These are phyloP conservation scores for Saccostrea cuccullata DNA, from an alignment of 1,140 invertebrate species.

Conservation along the genomic window DNA sequence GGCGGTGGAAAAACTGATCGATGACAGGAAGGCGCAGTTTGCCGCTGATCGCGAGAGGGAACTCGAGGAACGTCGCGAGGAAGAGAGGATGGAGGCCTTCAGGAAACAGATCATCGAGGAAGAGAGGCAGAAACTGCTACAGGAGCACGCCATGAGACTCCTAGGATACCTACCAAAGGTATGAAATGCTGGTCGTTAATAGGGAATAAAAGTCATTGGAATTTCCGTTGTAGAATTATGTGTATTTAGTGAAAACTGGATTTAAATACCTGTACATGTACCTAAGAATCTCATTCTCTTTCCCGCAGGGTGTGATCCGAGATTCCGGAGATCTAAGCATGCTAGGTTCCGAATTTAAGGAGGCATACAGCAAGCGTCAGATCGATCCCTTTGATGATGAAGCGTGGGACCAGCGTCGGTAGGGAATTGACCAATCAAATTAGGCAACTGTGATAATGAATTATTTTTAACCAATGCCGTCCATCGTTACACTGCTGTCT, in stretches of 20 bases:
- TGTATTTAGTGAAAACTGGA: too few relatives aligned
- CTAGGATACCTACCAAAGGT: constrained; percentile 78
- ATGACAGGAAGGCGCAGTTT: constrained; percentile 73
- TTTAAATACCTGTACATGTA: too few relatives aligned
- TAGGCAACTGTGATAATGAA: constrained; percentile 24
- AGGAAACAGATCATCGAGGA: constrained; percentile 78
- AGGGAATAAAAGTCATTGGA: too few relatives aligned
- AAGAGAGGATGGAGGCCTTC: constrained; percentile 74
- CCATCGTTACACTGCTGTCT: neutral
- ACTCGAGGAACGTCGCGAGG: constrained; percentile 67
- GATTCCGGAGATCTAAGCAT: constrained; percentile 74
- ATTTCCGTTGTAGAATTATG: too few relatives aligned
- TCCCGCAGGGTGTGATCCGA: constrained; percentile 76
- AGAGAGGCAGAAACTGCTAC: constrained; percentile 77
- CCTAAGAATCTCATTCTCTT: constrained; percentile 5
- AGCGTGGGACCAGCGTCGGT: constrained; percentile 66
- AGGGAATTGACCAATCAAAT: neutral
- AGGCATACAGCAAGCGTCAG: constrained; percentile 69
- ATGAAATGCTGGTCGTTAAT: too few relatives aligned
- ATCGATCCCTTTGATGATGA: constrained; percentile 75
- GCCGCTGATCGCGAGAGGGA: constrained; percentile 73
- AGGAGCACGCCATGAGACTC: constrained; percentile 76
- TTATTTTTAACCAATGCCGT: neutral
- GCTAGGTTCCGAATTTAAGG: constrained; percentile 74
- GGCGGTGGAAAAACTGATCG: constrained; percentile 76